Evolutionary conservation across 2,113 vertebrate genomes (phyloP).

Genomic region (Lepus timidus): DNA sequence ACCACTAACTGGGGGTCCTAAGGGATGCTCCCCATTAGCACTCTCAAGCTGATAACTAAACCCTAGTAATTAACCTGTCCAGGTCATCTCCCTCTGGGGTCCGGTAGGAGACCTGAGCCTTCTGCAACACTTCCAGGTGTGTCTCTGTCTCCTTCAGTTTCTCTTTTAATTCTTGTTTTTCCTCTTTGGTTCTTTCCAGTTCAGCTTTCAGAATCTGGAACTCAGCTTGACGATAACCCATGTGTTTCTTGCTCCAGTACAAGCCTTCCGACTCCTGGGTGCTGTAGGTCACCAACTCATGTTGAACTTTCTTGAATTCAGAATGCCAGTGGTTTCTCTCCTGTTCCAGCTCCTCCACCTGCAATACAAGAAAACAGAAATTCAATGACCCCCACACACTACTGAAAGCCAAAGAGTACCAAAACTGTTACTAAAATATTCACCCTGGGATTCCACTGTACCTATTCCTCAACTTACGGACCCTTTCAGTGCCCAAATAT

Average conservation of each 20-base stretch:
- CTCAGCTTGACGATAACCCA: conserved; percentile 82
- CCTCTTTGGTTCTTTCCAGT: conserved; percentile 76
- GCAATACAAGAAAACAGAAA: conserved; percentile 74
- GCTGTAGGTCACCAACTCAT: conserved; percentile 78
- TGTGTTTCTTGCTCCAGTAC: conserved; percentile 84
- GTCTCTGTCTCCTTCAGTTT: conserved; percentile 75
- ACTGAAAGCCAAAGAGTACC: neutral
- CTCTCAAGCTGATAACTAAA: conserved; percentile 78
- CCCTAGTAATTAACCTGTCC: conserved; percentile 79
- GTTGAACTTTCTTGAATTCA: conserved; percentile 83
- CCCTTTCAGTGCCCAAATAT: conserved; percentile 14
- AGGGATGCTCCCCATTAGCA: conserved; percentile 67
- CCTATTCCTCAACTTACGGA: neutral
- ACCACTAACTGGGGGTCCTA: conserved; percentile 61
- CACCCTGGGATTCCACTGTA: neutral
- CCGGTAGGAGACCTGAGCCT: conserved; percentile 80
- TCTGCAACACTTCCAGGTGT: conserved; percentile 69
- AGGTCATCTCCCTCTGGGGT: conserved; percentile 78
- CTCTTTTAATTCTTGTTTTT: conserved; percentile 79
- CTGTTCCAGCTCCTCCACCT: conserved; percentile 82
- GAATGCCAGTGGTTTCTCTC: conserved; percentile 83
- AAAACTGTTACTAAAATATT: neutral
- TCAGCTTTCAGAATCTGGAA: conserved; percentile 83
- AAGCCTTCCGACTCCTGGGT: conserved; percentile 77
- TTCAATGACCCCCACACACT: conserved; percentile 41